phyloP scores from a whole-genome alignment of 2,888 invertebrate genomes.

The Boloria selene region DNA sequence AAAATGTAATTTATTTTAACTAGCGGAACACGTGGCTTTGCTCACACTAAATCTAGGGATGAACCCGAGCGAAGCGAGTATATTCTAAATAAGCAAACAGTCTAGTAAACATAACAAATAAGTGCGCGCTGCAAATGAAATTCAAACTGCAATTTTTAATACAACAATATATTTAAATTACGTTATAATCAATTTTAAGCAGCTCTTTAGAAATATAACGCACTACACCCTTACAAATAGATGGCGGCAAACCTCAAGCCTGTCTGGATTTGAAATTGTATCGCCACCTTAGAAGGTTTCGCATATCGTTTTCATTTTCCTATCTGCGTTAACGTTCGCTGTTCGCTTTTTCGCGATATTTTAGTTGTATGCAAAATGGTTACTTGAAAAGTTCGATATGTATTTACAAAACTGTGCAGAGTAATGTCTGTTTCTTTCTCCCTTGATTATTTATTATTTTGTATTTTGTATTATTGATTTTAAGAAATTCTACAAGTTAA shows the following conservation, averaged over 20 bases:
- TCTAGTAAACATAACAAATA: too few relatives aligned
- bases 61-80: too few relatives aligned
- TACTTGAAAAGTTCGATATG: not conserved
- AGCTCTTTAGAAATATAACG: not conserved
- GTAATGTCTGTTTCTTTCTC: not conserved
- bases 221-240: not conserved
- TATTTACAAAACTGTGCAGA: not conserved
- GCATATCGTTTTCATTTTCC: slow-evolving; percentile 32
- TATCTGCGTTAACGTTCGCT: slow-evolving; percentile 16
- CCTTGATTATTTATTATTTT: not conserved
- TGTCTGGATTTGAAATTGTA: slow-evolving; percentile 33
- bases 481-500: too few relatives aligned
- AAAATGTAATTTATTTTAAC: too few relatives aligned
- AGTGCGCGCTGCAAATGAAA: too few relatives aligned
- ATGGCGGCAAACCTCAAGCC: slow-evolving; percentile 29
- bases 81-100: too few relatives aligned
- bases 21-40: too few relatives aligned
- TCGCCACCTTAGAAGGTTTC: slow-evolving; percentile 35
- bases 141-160: too few relatives aligned
- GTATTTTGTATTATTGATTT: too few relatives aligned
- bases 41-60: too few relatives aligned
- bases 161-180: not conserved
- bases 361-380: not conserved
- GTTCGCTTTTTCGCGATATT: slow-evolving; percentile 15
- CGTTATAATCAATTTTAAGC: not conserved